Conservation (phyloP, 2,797 vertebrate species). For the Acropternis orthonyx region DNA sequence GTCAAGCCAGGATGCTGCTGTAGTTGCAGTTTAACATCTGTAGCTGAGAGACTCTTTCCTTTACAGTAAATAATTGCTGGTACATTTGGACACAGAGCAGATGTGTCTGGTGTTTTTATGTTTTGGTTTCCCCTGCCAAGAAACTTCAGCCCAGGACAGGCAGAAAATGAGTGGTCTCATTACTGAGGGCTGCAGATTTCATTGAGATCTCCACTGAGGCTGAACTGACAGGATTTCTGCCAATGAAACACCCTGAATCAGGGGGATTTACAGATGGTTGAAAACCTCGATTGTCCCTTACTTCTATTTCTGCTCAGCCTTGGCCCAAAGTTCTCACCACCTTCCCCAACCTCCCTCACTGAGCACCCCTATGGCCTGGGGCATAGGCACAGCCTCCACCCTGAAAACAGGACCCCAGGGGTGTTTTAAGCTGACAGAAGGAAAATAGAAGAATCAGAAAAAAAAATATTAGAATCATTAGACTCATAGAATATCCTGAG, state of each 20-base stretch:
- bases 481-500: neutral
- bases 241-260: neutral
- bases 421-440: too few species aligned
- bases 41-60: neutral
- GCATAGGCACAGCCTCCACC: neutral
- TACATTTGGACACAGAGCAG: neutral
- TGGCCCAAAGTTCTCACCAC: fast-evolving
- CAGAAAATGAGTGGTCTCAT: too few species aligned
- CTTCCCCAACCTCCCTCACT: too few species aligned
- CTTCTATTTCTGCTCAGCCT: too few species aligned
- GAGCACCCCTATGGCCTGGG: neutral
- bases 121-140: neutral
- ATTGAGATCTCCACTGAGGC: fast-evolving
- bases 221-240: neutral
- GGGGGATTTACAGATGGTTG: neutral
- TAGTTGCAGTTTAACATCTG: neutral
- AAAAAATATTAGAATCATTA: neutral
- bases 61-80: neutral
- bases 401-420: neutral
- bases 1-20: neutral
- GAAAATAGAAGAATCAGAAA: neutral
- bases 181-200: neutral
- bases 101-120: fast-evolving
- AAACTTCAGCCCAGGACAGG: neutral
- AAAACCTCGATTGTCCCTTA: fast-evolving